phyloP scores from a whole-genome alignment of 2,888 invertebrate species.

The Hetaerina titia region DNA sequence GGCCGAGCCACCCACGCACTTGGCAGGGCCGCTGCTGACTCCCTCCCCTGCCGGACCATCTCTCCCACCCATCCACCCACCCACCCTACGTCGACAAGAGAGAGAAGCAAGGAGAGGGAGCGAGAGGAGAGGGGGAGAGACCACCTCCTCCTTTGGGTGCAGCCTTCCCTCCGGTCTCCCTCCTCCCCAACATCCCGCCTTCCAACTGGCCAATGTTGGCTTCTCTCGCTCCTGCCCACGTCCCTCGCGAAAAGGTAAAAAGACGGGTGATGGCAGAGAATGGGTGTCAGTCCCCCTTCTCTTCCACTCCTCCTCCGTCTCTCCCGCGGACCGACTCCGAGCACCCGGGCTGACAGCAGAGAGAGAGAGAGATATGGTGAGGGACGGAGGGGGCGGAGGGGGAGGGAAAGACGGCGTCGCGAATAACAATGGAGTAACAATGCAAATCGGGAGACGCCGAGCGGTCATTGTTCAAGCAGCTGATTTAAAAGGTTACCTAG shows the following conservation, averaged over 20 bases:
- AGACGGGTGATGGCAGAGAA: background rate
- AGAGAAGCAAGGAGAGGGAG: background rate
- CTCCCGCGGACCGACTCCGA: background rate
- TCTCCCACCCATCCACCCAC: background rate
- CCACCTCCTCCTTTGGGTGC: background rate
- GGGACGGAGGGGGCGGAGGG: too few relatives aligned
- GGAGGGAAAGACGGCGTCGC: background rate
- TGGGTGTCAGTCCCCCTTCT: background rate
- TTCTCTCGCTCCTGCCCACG: background rate
- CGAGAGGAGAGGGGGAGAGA: background rate
- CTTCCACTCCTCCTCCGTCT: background rate
- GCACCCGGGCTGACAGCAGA: background rate
- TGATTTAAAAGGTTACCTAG: conserved; percentile 18
- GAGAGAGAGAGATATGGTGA: background rate
- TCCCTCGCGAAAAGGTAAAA: background rate
- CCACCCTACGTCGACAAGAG: background rate
- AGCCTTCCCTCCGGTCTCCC: background rate
- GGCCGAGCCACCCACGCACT: background rate
- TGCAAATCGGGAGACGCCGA: conserved; percentile 22
- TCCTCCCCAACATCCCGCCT: background rate
- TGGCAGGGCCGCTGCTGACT: conserved; percentile 1
- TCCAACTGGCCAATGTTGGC: background rate
- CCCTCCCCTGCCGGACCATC: background rate
- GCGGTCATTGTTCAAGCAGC: conserved; percentile 17
- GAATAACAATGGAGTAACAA: conserved; percentile 35